phyloP scores from a whole-genome alignment of 2,797 vertebrate genomes.

The Oceanodroma leucorhoa region DNA sequence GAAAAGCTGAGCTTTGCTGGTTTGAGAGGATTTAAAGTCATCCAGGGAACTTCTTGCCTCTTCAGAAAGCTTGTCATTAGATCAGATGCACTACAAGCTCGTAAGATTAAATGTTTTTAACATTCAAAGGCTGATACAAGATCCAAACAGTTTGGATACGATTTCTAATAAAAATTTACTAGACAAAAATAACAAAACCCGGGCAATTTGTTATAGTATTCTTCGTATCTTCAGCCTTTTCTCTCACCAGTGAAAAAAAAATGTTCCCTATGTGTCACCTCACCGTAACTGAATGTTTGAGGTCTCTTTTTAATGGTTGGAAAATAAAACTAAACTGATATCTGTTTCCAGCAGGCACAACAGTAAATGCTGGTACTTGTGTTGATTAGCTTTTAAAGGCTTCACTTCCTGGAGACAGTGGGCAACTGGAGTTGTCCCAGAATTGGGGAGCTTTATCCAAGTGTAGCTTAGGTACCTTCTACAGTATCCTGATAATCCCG shows the following conservation, averaged over 20 bases:
- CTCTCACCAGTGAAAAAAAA: background rate
- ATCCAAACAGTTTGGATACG: background rate
- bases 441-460: background rate
- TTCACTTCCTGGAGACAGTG: background rate
- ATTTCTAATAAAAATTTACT: background rate
- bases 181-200: background rate
- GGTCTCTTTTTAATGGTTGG: conserved; percentile 1
- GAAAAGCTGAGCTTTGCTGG: background rate
- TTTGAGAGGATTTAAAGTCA: background rate
- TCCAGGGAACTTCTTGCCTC: background rate
- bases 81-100: background rate
- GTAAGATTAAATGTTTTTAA: background rate
- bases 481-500: rapidly evolving
- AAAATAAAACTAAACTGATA: conserved; percentile 31
- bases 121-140: background rate
- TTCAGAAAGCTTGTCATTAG: background rate
- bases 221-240: background rate
- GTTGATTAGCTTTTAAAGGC: conserved; percentile 6
- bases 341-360: conserved; percentile 25
- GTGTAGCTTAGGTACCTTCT: background rate
- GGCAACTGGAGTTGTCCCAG: background rate
- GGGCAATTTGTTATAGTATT: background rate
- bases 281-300: background rate
- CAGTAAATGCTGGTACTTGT: background rate
- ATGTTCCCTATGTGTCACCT: background rate